Conservation (phyloP, 2,797 vertebrate species). For the Cynodonichthys magdalenae region DNA sequence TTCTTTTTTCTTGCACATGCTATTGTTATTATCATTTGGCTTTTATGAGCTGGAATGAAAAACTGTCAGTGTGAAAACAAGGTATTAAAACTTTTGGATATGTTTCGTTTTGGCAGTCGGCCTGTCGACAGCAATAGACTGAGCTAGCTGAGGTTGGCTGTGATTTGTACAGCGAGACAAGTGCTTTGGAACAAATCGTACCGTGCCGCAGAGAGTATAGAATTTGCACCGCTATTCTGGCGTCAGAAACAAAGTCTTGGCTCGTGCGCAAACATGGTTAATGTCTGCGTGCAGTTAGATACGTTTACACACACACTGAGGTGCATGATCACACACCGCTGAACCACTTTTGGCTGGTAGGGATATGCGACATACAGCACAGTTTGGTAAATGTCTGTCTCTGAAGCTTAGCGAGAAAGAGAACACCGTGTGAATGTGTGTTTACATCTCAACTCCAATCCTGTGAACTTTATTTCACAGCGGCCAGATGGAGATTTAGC, state of each 20-base stretch:
- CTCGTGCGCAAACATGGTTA: conserved; percentile 38
- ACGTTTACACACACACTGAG: conserved; percentile 48
- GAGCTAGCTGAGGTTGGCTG: conserved; percentile 70
- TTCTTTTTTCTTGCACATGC: conserved; percentile 49
- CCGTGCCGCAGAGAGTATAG: conserved; percentile 62
- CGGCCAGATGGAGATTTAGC: conserved; percentile 77
- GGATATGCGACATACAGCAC: conserved; percentile 75
- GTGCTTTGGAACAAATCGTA: conserved; percentile 75
- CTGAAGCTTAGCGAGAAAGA: conserved; percentile 75
- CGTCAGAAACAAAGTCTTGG: conserved; percentile 68
- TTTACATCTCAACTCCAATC: conserved; percentile 77
- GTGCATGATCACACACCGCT: conserved; percentile 45
- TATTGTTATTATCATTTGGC: conserved; percentile 74
- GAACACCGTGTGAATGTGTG: conserved; percentile 78
- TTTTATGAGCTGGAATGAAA: conserved; percentile 72
- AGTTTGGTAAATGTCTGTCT: conserved; percentile 78
- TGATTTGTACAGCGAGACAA: conserved; percentile 67
- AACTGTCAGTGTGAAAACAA: conserved; percentile 75
- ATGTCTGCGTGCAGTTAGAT: conserved; percentile 42
- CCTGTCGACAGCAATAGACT: conserved; percentile 65
- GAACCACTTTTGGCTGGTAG: conserved; percentile 73
- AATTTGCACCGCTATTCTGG: conserved; percentile 65
- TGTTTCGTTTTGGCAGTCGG: conserved; percentile 69
- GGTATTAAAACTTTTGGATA: conserved; percentile 77
- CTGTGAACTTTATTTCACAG: conserved; percentile 78